Evolutionary conservation across 2,113 vertebrate genomes (phyloP), one percentile per base, ranked within the genome.

Genomic region (Trochalopteron elliotii): DNA sequence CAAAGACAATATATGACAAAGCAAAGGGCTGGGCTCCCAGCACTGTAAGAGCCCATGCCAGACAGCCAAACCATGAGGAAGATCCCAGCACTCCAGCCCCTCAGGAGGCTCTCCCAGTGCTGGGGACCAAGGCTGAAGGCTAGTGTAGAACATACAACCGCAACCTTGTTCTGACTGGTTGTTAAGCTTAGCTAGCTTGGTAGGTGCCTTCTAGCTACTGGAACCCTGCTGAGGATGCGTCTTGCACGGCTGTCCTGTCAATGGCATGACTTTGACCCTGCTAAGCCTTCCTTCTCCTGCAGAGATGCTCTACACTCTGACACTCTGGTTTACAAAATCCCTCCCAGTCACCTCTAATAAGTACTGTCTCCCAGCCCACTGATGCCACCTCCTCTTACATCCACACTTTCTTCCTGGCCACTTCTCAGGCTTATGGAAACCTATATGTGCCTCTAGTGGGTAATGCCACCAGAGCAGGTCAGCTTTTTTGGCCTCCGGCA

Each of bases 231-330:
- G 47, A 90, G 18, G 27, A n/a, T 23, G 4, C 31, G 11, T 28
- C 33, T 84, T 70, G 35, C 0, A 0, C 30, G 21, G n/a, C 37
- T 57, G n/a, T n/a, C 31, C 30, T 52, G 16, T 40, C 24, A 72
- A 23, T 14, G 49, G 50, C 24, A 69, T 65, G 33, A 60, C 37
- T 84, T 30, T 47, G 12, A 45, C 64, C 14, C 2, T 8, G 12
- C 45, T 47, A 45, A 85, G 42, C 42, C 42, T 67, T 78, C 59
- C n/a, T 70, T 31, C n/a, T 74, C 33, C 37, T 30, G 31, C 53
- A 68, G 52, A 55, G 21, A 20, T 74, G 25, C 40, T 72, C 82
- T 42, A 45, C 27, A 4, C 7, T 76, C 28, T 45, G 31, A 45
- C 25, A 25, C 4, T 56, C 45, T 37, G 20, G 27, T 87, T 69